Base-by-base conservation (phyloP, 2,797 vertebrate genomes). In the Enteromius argenteus region DNA sequence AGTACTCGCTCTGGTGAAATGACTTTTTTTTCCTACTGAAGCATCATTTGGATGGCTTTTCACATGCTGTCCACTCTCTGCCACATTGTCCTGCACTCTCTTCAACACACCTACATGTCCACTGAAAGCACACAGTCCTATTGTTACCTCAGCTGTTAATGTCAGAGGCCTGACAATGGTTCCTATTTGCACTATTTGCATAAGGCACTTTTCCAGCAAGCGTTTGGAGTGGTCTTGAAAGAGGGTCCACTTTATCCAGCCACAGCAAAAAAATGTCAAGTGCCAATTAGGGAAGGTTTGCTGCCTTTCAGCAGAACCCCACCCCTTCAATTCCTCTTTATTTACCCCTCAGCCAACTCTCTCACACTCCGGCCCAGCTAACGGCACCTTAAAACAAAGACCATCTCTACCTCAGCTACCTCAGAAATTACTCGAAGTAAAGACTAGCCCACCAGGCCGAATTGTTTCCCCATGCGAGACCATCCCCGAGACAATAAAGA, bases 251-350 rank as follows among this genome's bases (percentile, higher is more conserved):
- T 95, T 93, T 92, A 94, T 91, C 89, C 90, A 93, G 93, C 83
- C 58, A 79, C 86, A 80, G 86, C 79, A 88, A 89, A 89, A 95
- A 95, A 95, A 96, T 95, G 95, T 96, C 95, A 96, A 95, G 95
- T 95, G 94, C 94, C 94, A 95, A 96, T 96, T 96, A 96, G 93
- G 92, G 93, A 94, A 94, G 94, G 93, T 95, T 95, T 95, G 93
- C 93, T 92, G 93, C 92, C 92, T 94, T 95, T 95, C 94, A 94
- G 88, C 84, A 46, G 86, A 85, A 92, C 94, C 93, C 94, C 93
- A 94, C 92, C 93, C 91, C 90, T 92, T 88, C 91, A 89, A 89
- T 89, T 91, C 88, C 88, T 89, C 89, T 90, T 93, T 91, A 92
- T 85, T 89, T 89, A 86, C 87, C 90, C 88, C 90, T 90, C 87